Evolutionary conservation across 64 coral and sea anemone genomes (phyloP).

Genomic region (Actinia tenebrosa): DNA sequence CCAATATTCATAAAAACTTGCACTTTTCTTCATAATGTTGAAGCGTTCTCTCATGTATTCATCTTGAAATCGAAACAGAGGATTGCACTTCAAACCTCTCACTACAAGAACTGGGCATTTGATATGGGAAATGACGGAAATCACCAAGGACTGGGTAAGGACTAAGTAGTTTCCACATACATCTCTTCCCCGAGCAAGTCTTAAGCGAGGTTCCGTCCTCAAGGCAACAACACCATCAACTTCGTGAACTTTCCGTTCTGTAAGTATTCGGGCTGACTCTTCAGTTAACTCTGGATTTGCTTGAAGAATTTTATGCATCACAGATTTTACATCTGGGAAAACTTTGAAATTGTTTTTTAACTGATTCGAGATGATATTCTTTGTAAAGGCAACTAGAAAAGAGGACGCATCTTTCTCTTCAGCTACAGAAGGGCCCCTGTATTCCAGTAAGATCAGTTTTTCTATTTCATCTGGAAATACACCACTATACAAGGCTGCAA

Average conservation of each 20-base stretch:
- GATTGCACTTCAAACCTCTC: background rate
- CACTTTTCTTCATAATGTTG: background rate
- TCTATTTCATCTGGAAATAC: constrained; percentile 68
- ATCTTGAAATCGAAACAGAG: background rate
- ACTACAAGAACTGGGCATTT: background rate
- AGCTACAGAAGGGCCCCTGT: background rate
- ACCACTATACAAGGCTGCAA: constrained; percentile 56
- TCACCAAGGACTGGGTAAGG: background rate
- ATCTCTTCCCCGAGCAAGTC: background rate
- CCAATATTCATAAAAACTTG: background rate
- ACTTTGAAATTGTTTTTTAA: background rate
- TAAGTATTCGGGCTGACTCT: background rate
- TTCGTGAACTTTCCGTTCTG: background rate
- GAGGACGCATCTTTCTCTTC: background rate
- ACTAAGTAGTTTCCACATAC: constrained; percentile 1
- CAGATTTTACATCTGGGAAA: background rate
- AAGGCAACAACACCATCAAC: background rate
- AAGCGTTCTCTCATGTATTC: background rate
- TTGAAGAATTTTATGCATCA: background rate
- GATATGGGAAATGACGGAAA: background rate
- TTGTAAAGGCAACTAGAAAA: background rate
- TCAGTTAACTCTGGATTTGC: constrained; percentile 16
- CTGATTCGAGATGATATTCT: background rate
- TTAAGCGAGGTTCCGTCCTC: background rate
- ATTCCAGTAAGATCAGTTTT: constrained; percentile 58